Evolutionary conservation across 2,888 invertebrate species (phyloP).

Genomic region (Boloria euphrosyne): DNA sequence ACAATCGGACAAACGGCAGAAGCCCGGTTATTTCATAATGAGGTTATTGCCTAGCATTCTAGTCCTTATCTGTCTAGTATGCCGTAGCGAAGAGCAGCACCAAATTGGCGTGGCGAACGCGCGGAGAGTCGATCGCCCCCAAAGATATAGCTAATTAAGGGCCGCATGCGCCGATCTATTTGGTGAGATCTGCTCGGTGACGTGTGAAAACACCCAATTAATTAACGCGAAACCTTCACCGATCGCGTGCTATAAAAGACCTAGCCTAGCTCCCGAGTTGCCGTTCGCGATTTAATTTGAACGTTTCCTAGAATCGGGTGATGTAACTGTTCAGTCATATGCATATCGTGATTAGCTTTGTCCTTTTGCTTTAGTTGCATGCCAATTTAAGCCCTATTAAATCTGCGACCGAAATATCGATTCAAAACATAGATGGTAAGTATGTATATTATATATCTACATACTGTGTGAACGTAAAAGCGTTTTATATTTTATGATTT

Average conservation of each 20-base stretch:
- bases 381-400: background rate
- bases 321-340: slow-evolving; percentile 41
- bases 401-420: too few relatives aligned
- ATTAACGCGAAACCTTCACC: slow-evolving; percentile 71
- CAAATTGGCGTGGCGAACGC: slow-evolving; percentile 80
- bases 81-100: slow-evolving; percentile 70
- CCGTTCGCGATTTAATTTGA: slow-evolving; percentile 58
- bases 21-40: slow-evolving; percentile 76
- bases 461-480: too few relatives aligned
- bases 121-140: slow-evolving; percentile 69
- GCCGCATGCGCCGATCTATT: slow-evolving; percentile 78
- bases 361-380: slow-evolving; percentile 28
- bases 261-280: slow-evolving; percentile 56
- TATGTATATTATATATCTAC: too few relatives aligned
- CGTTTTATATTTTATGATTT: too few relatives aligned
- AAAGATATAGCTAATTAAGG: slow-evolving; percentile 80
- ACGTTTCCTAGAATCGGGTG: slow-evolving; percentile 49
- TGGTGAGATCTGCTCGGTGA: slow-evolving; percentile 79
- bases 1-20: slow-evolving; percentile 64
- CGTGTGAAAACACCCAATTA: slow-evolving; percentile 83
- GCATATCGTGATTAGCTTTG: slow-evolving; percentile 37
- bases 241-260: slow-evolving; percentile 67
- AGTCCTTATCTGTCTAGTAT: slow-evolving; percentile 70
- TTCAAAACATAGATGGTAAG: too few relatives aligned
- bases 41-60: slow-evolving; percentile 79